A percentile compares a stretch with the other conserved stretches of the same genome.
Evolutionary conservation across 1,140 invertebrate species (phyloP).

Genomic region (Microplitis mediator): DNA sequence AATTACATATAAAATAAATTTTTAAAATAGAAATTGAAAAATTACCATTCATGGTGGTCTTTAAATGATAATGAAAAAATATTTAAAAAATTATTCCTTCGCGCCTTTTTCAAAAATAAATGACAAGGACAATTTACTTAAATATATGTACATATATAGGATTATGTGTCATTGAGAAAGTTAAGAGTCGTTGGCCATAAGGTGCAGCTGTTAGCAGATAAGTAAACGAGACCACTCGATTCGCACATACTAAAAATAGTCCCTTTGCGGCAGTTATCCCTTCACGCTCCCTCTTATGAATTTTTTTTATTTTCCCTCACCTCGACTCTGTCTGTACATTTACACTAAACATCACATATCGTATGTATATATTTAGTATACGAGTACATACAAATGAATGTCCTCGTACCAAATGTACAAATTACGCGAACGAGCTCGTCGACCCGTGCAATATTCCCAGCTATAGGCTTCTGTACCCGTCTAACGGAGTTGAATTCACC

Average conservation of each 20-base stretch:
- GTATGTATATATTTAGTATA: neutral
- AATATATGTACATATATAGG: neutral
- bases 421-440: constrained; percentile 36
- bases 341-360: neutral
- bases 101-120: neutral
- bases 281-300: constrained; percentile 12
- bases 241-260: constrained; percentile 45
- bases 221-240: constrained; percentile 46
- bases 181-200: constrained; percentile 35
- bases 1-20: constrained; percentile 9
- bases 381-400: neutral
- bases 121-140: neutral
- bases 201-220: constrained; percentile 43
- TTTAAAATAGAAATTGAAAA: neutral
- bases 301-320: constrained; percentile 27
- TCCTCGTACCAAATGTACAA: constrained; percentile 36
- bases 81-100: neutral
- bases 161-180: neutral
- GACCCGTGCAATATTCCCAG: constrained; percentile 19
- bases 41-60: neutral
- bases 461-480: neutral
- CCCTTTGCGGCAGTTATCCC: constrained; percentile 49
- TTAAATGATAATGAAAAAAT: neutral
- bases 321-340: neutral
- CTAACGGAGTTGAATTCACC: constrained; percentile 24